Evolutionary conservation across 2,113 vertebrate genomes (phyloP).

Genomic region (Recurvirostra avosetta): DNA sequence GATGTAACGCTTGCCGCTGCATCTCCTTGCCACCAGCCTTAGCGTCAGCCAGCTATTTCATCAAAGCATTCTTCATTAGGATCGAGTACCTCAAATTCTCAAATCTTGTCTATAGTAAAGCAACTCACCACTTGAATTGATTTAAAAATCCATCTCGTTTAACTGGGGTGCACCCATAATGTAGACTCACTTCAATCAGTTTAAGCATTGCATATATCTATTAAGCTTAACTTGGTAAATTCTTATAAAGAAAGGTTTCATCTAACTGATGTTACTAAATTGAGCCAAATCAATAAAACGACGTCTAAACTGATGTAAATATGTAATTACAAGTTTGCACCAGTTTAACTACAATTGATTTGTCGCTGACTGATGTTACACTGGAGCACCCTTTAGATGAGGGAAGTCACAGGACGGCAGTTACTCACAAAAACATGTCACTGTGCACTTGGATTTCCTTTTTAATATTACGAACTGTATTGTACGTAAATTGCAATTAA

Average conservation of each 20-base stretch:
- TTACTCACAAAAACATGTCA: not conserved
- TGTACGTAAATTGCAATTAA: not conserved
- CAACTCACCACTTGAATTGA: not conserved
- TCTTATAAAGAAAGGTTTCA: slow-evolving; percentile 52
- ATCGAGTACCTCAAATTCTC: not conserved
- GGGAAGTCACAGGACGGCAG: not conserved
- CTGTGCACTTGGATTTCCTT: not conserved
- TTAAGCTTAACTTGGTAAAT: slow-evolving; percentile 25
- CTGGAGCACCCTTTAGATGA: not conserved
- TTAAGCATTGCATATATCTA: not conserved
- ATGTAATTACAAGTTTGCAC: slow-evolving; percentile 38
- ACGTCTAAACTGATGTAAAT: slow-evolving; percentile 21
- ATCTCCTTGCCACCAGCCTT: not conserved
- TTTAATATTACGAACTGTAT: not conserved
- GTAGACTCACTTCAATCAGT: slow-evolving; percentile 7
- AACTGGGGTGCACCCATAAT: not conserved
- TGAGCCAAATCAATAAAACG: slow-evolving; percentile 4
- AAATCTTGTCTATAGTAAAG: not conserved
- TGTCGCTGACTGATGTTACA: slow-evolving; percentile 5
- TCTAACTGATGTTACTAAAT: slow-evolving; percentile 15
- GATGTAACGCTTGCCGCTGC: not conserved
- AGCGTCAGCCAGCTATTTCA: not conserved
- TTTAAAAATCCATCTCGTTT: not conserved
- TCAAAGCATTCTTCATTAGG: not conserved
- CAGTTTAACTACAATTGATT: slow-evolving; percentile 30